These are phyloP conservation scores for Rhabdomys pumilio DNA, from an alignment of 2,797 vertebrate species.

Conservation along the genomic window DNA sequence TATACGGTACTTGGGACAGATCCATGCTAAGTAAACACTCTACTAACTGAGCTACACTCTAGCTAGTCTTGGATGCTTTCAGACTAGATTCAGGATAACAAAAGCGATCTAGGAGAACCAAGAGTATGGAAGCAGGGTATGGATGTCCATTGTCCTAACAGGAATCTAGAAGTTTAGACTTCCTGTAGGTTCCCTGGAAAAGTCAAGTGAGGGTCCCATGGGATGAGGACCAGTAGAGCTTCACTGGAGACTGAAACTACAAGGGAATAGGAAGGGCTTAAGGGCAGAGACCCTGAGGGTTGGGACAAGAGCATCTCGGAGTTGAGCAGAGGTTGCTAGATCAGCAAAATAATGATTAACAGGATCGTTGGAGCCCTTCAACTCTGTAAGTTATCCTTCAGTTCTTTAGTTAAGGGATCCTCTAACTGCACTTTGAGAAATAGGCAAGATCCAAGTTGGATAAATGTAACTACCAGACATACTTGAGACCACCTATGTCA, in stretches of 20 bases:
- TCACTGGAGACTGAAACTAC: background rate
- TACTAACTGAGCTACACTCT: background rate
- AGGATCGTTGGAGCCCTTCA: background rate
- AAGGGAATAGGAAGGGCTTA: background rate
- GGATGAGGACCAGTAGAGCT: background rate
- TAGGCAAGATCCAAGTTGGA: conserved; percentile 14
- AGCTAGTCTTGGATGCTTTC: accelerated
- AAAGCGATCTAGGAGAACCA: background rate
- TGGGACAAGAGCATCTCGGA: too few species aligned
- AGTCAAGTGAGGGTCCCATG: background rate
- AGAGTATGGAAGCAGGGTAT: too few species aligned
- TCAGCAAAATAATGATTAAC: too few species aligned
- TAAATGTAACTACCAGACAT: background rate
- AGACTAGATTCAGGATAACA: background rate
- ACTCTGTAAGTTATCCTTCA: background rate
- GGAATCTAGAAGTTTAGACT: background rate
- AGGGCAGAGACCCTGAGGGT: background rate
- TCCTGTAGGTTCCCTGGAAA: background rate
- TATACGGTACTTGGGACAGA: background rate
- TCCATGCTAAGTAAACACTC: background rate
- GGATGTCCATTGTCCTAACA: background rate
- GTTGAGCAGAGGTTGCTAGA: background rate
- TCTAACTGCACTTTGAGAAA: background rate
- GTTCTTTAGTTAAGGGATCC: background rate
- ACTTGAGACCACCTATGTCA: background rate